These are phyloP conservation scores for Gymnarchus niloticus DNA, from an alignment of 2,113 vertebrate genomes.

Conservation along the genomic window DNA sequence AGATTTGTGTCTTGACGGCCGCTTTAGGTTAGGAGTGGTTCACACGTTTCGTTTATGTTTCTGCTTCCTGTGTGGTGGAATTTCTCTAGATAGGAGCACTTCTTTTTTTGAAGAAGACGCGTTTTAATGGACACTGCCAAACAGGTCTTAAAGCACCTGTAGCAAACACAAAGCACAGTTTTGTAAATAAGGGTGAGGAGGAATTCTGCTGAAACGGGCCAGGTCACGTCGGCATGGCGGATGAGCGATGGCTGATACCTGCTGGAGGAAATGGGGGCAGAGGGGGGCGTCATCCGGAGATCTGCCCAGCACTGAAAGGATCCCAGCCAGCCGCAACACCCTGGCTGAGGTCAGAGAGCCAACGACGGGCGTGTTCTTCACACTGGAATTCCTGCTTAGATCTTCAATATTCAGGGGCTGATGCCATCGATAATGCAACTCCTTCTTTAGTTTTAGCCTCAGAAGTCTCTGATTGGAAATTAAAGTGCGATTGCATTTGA, in stretches of 20 bases:
- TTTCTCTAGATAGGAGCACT: neutral
- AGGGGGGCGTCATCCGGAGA: conserved; percentile 56
- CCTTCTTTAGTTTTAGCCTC: neutral
- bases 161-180: conserved; percentile 61
- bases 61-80: neutral
- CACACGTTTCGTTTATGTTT: neutral
- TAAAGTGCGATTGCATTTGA: neutral
- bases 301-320: conserved; percentile 55
- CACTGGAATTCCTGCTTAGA: conserved; percentile 32
- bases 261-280: conserved; percentile 62
- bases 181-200: conserved; percentile 54
- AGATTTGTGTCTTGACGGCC: too few relatives aligned
- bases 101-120: conserved; percentile 24
- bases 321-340: conserved; percentile 57
- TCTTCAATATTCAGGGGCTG: neutral
- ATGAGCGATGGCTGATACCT: conserved; percentile 51
- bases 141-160: conserved; percentile 59
- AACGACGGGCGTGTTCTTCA: conserved; percentile 26
- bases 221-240: conserved; percentile 63
- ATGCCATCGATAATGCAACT: neutral
- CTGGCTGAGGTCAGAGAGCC: neutral
- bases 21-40: neutral
- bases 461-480: neutral
- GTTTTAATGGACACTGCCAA: conserved; percentile 18
- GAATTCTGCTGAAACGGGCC: conserved; percentile 63